Base-by-base conservation (phyloP, 2,888 invertebrate genomes). In the Acanthosepion esculentum region DNA sequence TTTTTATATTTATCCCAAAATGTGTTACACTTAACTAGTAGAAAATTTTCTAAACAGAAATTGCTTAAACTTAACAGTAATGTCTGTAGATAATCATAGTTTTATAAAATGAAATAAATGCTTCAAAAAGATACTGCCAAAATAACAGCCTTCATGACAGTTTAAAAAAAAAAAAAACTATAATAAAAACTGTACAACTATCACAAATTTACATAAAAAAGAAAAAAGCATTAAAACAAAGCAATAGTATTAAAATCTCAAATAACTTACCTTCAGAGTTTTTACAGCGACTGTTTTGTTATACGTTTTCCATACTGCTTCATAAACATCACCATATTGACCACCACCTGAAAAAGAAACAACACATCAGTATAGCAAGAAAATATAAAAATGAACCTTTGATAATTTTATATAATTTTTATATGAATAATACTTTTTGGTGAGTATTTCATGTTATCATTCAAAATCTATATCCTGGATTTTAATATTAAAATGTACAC, bases 221-320 rank as follows among this genome's bases (percentile, higher is more conserved):
- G 18, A 8, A 15, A 15, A 78, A 8, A 78, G 4, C 6, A 78
- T 8, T 10, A n/a, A 78, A 78, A 78, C 12, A 78, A 78, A 78
- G 15, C 33, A 33, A 59, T 59, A 7, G 20, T 59, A 59, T 7
- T 59, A 23, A 59, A 78, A n/a, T 15, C 15, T 10, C 15, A 78
- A 59, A 59, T 59, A 26, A 50, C 94, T 95, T 96, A 98, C 98
- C 98, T 99, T 99, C 29, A 99, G 98, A 0, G 99, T 99, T 98
- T 99, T 99, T 26, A 99, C 99, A 59, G 99, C 99, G 94, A 99
- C 99, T 5, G 99, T 99, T 98, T 99, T 99, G 97, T 99, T 99
- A 97, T 99, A 99, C 98, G 99, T 91, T 97, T 99, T 99, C 99
- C 99, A 98, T 98, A 99, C 98, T 98, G 99, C 96, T 98, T 99